Conservation (phyloP, 2,888 invertebrate species). For the Cheiracanthium punctorium region DNA sequence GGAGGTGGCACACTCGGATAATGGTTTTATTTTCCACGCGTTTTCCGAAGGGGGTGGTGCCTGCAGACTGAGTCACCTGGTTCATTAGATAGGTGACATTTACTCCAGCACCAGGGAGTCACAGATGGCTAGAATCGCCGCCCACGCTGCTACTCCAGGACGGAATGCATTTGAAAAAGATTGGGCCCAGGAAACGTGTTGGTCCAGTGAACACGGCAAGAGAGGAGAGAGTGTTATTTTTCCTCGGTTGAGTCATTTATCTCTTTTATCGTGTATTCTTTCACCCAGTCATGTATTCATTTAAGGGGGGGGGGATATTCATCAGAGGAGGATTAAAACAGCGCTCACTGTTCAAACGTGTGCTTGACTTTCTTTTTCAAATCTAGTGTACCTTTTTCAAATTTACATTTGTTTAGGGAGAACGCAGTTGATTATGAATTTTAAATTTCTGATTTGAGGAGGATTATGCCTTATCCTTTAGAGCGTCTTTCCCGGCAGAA, state of each 20-base stretch:
- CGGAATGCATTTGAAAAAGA: conserved; percentile 7
- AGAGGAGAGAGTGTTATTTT: conserved; percentile 13
- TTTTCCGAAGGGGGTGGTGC: conserved; percentile 18
- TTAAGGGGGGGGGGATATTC: background rate
- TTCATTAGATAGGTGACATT: conserved; percentile 56
- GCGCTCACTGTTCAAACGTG: background rate
- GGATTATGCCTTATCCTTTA: background rate
- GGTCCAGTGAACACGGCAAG: background rate
- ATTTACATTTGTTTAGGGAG: background rate
- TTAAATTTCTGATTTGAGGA: background rate
- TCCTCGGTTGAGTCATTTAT: conserved; percentile 9
- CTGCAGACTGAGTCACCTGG: conserved; percentile 50
- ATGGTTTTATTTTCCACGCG: conserved; percentile 11
- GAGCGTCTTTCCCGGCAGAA: background rate
- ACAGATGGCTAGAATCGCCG: conserved; percentile 35
- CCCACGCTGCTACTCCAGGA: conserved; percentile 1
- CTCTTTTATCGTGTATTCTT: conserved; percentile 8
- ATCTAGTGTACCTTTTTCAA: background rate
- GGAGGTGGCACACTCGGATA: conserved; percentile 11
- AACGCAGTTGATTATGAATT: background rate
- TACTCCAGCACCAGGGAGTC: conserved; percentile 16
- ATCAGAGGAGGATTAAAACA: background rate
- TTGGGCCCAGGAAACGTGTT: conserved; percentile 7
- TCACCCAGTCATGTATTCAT: conserved; percentile 12
- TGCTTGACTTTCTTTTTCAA: conserved; percentile 8